Conservation (phyloP, 2,797 vertebrate genomes). For the Phalanger gymnotis region DNA sequence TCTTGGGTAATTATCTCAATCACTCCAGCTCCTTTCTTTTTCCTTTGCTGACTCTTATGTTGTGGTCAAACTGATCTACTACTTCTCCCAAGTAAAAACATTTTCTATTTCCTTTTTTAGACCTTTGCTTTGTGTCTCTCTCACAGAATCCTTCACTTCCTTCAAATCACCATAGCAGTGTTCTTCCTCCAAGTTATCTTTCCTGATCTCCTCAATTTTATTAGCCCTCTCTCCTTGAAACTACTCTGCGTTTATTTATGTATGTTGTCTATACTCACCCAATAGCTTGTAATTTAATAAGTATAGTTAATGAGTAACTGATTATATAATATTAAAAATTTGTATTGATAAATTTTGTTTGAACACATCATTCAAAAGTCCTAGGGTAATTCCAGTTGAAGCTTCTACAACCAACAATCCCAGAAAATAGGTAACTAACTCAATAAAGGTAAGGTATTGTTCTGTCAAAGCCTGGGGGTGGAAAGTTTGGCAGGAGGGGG, state of each 20-base stretch:
- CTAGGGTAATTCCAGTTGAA: background rate
- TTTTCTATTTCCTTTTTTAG: background rate
- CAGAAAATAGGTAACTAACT: background rate
- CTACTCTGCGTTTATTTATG: background rate
- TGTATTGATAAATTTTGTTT: background rate
- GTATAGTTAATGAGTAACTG: background rate
- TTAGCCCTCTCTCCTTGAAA: background rate
- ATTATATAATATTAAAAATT: background rate
- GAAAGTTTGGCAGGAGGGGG: background rate
- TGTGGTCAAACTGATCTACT: background rate
- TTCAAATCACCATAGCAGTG: background rate
- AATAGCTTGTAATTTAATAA: background rate
- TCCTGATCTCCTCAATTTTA: background rate
- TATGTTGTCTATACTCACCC: background rate
- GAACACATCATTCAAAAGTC: background rate
- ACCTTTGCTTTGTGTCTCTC: background rate
- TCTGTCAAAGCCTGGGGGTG: background rate
- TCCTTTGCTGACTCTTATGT: background rate
- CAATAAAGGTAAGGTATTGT: conserved; percentile 1
- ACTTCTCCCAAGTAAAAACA: background rate
- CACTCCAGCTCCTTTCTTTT: background rate
- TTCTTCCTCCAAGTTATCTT: background rate
- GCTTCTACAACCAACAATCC: background rate
- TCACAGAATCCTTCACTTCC: background rate
- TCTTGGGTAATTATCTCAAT: background rate